Base-by-base conservation (phyloP, 2,113 vertebrate genomes). In the Mesitornis unicolor region DNA sequence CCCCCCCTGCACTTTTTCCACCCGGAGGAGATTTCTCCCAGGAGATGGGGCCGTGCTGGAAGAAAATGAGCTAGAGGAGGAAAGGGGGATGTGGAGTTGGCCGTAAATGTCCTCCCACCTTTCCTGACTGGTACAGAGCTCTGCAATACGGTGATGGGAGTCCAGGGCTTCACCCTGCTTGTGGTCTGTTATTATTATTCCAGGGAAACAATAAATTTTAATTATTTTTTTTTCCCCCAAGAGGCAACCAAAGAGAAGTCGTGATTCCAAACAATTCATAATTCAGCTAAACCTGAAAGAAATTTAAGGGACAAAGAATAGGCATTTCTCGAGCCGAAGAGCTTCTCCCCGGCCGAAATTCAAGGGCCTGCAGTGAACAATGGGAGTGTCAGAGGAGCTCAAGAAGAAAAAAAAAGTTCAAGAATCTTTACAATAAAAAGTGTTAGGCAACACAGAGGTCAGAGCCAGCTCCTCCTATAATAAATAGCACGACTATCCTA, bases 371-470 rank as follows among this genome's bases (percentile, higher is more conserved):
- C 76, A 65, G 83, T n/a, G n/a, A 95, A 97, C 96, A 97, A 97
- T 96, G 73, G 92, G 64, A 89, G 86, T 96, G 96, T 96, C 96
- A 96, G 93, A 96, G 96, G 92, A 90, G 93, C 90, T 96, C 96
- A 94, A 95, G 94, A 88, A 95, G 85, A 90, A 88, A 92, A 94
- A 87, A 96, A 94, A 92, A 94, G 92, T 97, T 95, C 95, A 96
- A 94, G 90, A 94, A 96, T 96, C 96, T 96, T 95, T 93, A 95
- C 95, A 97, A 96, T 96, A 97, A 96, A 96, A 96, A 92, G 86
- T 96, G 93, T 96, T 97, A 95, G 90, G 94, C 88, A 96, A 97
- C 96, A 96, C 77, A 90, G 94, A 84, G 95, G 95, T 97, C 93
- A 97, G 73, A 87, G 80, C 65, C 95, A 82, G 92, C 93, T 91